These are phyloP conservation scores for Dinoponera quadriceps DNA, from an alignment of 1,140 invertebrate genomes.

Conservation along the genomic window DNA sequence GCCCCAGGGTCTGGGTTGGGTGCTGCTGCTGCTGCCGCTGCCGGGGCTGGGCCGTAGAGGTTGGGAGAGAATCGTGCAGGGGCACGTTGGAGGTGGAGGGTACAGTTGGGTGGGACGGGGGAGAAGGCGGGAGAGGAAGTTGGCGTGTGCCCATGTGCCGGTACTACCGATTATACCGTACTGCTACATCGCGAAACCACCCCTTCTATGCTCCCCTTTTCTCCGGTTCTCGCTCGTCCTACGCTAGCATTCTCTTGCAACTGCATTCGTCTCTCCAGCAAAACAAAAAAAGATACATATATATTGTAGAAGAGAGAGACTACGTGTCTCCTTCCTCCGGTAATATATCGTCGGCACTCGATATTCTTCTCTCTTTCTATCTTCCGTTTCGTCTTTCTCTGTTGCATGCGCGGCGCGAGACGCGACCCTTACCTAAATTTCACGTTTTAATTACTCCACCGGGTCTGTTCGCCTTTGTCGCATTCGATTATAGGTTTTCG, in stretches of 20 bases:
- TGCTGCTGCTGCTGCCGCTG: slow-evolving; percentile 59
- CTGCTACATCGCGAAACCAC: slow-evolving; percentile 70
- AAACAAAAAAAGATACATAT: slow-evolving; percentile 35
- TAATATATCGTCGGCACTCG: slow-evolving; percentile 50
- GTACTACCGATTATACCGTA: slow-evolving; percentile 71
- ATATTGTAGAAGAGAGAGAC: slow-evolving; percentile 32
- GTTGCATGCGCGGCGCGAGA: slow-evolving; percentile 61
- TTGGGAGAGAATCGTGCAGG: slow-evolving; percentile 73
- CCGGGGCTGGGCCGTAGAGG: slow-evolving; percentile 62
- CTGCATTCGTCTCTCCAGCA: slow-evolving; percentile 65
- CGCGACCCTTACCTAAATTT: slow-evolving; percentile 75
- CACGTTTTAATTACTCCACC: slow-evolving; percentile 81
- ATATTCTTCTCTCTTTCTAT: slow-evolving; percentile 7
- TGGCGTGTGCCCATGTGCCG: slow-evolving; percentile 72
- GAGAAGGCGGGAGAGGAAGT: slow-evolving; percentile 72
- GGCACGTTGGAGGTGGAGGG: slow-evolving; percentile 74
- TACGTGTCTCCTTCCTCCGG: slow-evolving; percentile 53
- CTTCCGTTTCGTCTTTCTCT: not conserved
- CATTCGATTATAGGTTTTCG: not conserved
- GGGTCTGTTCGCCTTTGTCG: slow-evolving; percentile 56
- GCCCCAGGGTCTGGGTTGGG: slow-evolving; percentile 84
- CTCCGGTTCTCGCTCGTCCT: slow-evolving; percentile 62
- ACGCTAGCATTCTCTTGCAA: slow-evolving; percentile 62
- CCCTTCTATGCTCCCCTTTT: slow-evolving; percentile 55
- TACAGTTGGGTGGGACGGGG: slow-evolving; percentile 37